phyloP scores from a whole-genome alignment of 2,888 invertebrate species.

The Cataglyphis cursor region DNA sequence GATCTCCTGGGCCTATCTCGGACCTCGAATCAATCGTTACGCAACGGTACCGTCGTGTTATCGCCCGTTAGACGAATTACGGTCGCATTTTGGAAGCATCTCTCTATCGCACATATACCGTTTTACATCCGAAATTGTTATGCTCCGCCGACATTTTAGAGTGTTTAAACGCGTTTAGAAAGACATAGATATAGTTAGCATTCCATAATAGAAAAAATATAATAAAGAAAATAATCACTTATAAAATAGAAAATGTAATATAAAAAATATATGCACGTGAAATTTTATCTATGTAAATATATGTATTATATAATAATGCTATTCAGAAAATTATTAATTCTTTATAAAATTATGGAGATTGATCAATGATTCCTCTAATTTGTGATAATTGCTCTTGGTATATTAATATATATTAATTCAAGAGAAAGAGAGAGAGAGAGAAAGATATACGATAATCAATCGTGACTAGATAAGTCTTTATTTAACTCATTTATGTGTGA shows the following conservation, averaged over 20 bases:
- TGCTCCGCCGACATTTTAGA: not conserved
- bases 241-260: not conserved
- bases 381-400: not conserved
- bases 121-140: slow-evolving; percentile 27
- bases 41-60: slow-evolving; percentile 42
- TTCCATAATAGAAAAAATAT: not conserved
- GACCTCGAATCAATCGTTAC: slow-evolving; percentile 47
- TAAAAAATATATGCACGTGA: not conserved
- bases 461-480: not conserved
- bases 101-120: not conserved
- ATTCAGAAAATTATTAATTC: not conserved
- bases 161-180: not conserved
- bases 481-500: not conserved
- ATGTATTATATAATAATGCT: not conserved
- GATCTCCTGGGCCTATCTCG: slow-evolving; percentile 54
- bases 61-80: slow-evolving; percentile 22
- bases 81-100: not conserved
- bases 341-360: not conserved
- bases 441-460: not conserved
- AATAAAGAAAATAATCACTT: not conserved
- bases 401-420: not conserved
- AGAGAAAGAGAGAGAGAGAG: too few species aligned
- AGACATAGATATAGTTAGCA: not conserved
- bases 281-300: not conserved
- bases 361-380: not conserved